Percentiles rank a stretch among this genome's conserved stretches.
Evolutionary conservation across 2,888 invertebrate species (phyloP).

Genomic region (Drosophila longiperda): DNA sequence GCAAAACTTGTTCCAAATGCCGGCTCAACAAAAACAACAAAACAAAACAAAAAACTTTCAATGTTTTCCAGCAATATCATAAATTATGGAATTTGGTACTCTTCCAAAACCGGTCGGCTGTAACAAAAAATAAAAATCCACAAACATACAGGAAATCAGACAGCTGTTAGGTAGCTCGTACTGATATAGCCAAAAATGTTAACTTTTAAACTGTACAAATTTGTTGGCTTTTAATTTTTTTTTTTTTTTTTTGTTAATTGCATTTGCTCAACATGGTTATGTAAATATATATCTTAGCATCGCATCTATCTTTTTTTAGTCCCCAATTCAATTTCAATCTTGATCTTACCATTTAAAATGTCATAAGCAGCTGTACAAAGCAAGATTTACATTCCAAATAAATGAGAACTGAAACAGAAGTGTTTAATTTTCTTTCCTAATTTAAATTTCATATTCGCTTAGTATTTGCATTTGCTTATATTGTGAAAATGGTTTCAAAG

Average conservation of each 20-base stretch:
- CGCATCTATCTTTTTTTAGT: not conserved
- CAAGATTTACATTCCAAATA: not conserved
- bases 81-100: constrained; percentile 67
- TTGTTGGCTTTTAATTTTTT: not conserved
- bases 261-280: not conserved
- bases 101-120: constrained; percentile 51
- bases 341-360: not conserved
- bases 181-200: not conserved
- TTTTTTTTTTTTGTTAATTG: not conserved
- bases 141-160: constrained; percentile 73
- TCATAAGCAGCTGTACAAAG: not conserved
- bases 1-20: constrained; percentile 60
- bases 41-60: constrained; percentile 28
- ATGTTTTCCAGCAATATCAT: constrained; percentile 58
- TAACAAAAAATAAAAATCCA: constrained; percentile 57
- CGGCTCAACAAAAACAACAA: constrained; percentile 36
- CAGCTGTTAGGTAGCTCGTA: not conserved
- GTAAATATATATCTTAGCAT: not conserved
- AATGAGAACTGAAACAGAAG: not conserved
- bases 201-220: constrained; percentile 2
- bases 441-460: not conserved
- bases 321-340: not conserved
- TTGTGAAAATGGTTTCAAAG: constrained; percentile 21
- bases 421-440: not conserved
- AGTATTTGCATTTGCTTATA: constrained; percentile 8